phyloP scores from a whole-genome alignment of 2,888 invertebrate species.

The Pollenia griseotomentosa region DNA sequence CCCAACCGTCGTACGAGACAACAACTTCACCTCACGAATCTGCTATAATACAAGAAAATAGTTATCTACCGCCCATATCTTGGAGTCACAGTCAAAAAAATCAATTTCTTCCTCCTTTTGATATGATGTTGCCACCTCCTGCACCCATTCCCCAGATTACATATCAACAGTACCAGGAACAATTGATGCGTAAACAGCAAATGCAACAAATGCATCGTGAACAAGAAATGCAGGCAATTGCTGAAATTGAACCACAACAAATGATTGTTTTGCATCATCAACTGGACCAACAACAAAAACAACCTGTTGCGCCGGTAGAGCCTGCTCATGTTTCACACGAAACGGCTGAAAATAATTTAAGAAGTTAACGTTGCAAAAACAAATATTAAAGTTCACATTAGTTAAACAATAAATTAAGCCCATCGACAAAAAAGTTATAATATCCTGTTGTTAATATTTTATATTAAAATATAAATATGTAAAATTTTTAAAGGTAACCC shows the following conservation, averaged over 20 bases:
- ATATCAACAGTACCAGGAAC: slow-evolving; percentile 78
- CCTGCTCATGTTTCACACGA: slow-evolving; percentile 77
- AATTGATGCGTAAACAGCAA: slow-evolving; percentile 70
- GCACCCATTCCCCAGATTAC: slow-evolving; percentile 61
- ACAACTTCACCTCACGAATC: slow-evolving; percentile 62
- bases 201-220: slow-evolving; percentile 65
- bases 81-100: slow-evolving; percentile 12
- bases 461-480: too few relatives aligned
- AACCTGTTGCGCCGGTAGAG: slow-evolving; percentile 61
- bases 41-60: slow-evolving; percentile 65
- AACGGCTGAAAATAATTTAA: slow-evolving; percentile 68
- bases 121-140: slow-evolving; percentile 49
- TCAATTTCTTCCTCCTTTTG: slow-evolving; percentile 55
- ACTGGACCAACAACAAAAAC: slow-evolving; percentile 20
- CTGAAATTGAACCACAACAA: slow-evolving; percentile 74
- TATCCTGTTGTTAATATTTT: too few relatives aligned
- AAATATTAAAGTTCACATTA: neutral
- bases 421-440: too few relatives aligned
- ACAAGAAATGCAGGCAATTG: slow-evolving; percentile 60
- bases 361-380: slow-evolving; percentile 69
- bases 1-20: slow-evolving; percentile 48
- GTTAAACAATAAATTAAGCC: too few relatives aligned
- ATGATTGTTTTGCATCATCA: slow-evolving; percentile 31
- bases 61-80: slow-evolving; percentile 14
- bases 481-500: too few relatives aligned